Evolutionary conservation across 2,797 vertebrate genomes (phyloP).

Genomic region (Crocidura indochinensis): DNA sequence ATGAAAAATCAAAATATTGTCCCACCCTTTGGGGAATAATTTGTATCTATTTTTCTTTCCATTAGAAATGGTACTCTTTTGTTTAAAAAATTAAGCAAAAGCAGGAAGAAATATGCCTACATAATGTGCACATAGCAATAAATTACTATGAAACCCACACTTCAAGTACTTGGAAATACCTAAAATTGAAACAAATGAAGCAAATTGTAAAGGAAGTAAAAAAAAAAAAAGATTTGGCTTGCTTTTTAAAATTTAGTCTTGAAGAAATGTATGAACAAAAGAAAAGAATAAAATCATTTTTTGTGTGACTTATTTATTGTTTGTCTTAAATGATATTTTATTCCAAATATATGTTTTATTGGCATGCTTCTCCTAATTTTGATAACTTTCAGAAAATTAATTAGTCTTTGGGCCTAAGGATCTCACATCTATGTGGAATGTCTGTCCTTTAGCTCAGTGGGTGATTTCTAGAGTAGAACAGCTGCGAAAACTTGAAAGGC

Average conservation of each 20-base stretch:
- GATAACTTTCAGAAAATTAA: constrained; percentile 82
- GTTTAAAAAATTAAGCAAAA: background rate
- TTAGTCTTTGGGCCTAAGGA: constrained; percentile 81
- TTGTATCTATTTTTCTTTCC: constrained; percentile 50
- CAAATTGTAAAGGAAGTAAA: constrained; percentile 42
- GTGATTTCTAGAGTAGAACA: constrained; percentile 86
- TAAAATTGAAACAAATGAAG: constrained; percentile 74
- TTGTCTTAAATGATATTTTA: constrained; percentile 46
- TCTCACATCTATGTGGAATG: constrained; percentile 80
- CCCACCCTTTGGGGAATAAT: constrained; percentile 30
- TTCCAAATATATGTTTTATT: constrained; percentile 67
- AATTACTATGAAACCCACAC: constrained; percentile 56
- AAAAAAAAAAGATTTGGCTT: constrained; percentile 3
- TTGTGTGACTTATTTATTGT: constrained; percentile 65
- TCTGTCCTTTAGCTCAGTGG: constrained; percentile 87
- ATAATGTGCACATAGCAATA: background rate
- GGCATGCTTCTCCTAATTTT: constrained; percentile 79
- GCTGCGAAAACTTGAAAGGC: constrained; percentile 86
- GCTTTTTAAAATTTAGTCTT: constrained; percentile 46
- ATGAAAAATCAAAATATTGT: constrained; percentile 59
- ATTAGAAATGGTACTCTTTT: constrained; percentile 39
- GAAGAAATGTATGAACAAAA: background rate
- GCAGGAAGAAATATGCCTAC: background rate
- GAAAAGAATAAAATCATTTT: constrained; percentile 56
- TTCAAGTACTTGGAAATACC: constrained; percentile 6